Percentiles rank a stretch among this genome's conserved stretches.
phyloP scores from a whole-genome alignment of 2,888 invertebrate species.

The Meghimatium bilineatum region DNA sequence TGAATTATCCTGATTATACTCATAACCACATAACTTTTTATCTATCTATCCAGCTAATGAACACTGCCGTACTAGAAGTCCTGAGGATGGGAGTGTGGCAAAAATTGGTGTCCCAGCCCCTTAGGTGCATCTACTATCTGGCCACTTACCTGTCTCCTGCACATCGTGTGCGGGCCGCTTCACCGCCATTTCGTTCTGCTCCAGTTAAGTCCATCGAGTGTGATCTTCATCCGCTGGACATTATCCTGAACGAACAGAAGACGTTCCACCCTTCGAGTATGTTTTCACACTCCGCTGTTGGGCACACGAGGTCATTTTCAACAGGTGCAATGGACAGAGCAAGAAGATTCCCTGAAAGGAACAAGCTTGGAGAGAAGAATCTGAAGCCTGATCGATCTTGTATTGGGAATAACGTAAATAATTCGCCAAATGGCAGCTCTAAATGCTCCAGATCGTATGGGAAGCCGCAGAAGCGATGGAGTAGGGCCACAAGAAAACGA shows the following conservation, averaged over 20 bases:
- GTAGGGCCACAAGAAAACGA: background rate
- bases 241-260: conserved; percentile 27
- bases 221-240: conserved; percentile 5
- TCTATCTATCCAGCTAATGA: background rate
- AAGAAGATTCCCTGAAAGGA: conserved; percentile 15
- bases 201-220: background rate
- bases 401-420: background rate
- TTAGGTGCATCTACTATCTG: background rate
- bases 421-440: background rate
- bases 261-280: conserved; percentile 20
- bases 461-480: background rate
- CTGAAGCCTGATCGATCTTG: background rate
- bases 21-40: background rate
- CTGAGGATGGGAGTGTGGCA: conserved; percentile 22
- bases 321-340: conserved; percentile 13
- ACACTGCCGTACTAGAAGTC: background rate
- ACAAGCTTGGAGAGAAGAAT: background rate
- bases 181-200: background rate
- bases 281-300: background rate
- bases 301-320: conserved; percentile 27
- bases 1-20: too few species aligned
- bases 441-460: background rate
- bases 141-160: background rate
- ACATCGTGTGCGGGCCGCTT: background rate
- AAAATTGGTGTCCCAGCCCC: conserved; percentile 11